phyloP scores from a whole-genome alignment of 2,888 invertebrate species.

The Ypsolopha sequella region DNA sequence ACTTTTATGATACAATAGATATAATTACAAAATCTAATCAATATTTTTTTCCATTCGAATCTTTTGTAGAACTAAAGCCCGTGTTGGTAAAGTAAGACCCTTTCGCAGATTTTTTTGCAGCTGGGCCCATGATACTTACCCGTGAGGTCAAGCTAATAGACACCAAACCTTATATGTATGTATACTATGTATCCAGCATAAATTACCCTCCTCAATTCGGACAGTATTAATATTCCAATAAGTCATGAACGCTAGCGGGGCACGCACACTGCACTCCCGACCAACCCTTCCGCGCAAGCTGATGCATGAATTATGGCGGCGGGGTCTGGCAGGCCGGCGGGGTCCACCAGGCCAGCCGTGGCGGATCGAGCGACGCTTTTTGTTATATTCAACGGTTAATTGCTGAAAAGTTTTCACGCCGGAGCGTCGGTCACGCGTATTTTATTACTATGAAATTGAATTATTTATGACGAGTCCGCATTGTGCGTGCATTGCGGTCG shows the following conservation, averaged over 20 bases:
- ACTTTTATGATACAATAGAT: too few relatives aligned
- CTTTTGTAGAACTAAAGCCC: too few relatives aligned
- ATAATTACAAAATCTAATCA: too few relatives aligned
- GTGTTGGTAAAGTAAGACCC: too few relatives aligned
- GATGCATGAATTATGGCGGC: slow-evolving; percentile 53
- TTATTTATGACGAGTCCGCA: slow-evolving; percentile 63
- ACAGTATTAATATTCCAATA: slow-evolving; percentile 53
- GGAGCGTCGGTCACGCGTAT: slow-evolving; percentile 64
- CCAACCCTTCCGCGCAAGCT: slow-evolving; percentile 61
- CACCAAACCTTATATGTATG: not conserved
- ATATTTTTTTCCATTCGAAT: too few relatives aligned
- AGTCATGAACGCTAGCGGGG: slow-evolving; percentile 35
- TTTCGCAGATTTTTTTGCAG: not conserved
- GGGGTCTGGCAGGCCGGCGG: slow-evolving; percentile 10
- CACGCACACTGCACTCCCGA: slow-evolving; percentile 33
- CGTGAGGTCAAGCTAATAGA: not conserved
- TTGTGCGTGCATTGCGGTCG: slow-evolving; percentile 46
- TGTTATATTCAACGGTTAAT: slow-evolving; percentile 65
- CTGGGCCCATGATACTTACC: not conserved
- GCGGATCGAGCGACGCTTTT: slow-evolving; percentile 55
- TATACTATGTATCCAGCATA: slow-evolving; percentile 14
- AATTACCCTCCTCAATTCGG: slow-evolving; percentile 52
- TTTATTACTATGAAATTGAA: slow-evolving; percentile 71
- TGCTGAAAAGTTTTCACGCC: slow-evolving; percentile 70
- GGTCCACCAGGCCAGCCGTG: slow-evolving; percentile 11